Base-by-base conservation (phyloP, 2,888 invertebrate genomes). In the Horisme vitalbata region DNA sequence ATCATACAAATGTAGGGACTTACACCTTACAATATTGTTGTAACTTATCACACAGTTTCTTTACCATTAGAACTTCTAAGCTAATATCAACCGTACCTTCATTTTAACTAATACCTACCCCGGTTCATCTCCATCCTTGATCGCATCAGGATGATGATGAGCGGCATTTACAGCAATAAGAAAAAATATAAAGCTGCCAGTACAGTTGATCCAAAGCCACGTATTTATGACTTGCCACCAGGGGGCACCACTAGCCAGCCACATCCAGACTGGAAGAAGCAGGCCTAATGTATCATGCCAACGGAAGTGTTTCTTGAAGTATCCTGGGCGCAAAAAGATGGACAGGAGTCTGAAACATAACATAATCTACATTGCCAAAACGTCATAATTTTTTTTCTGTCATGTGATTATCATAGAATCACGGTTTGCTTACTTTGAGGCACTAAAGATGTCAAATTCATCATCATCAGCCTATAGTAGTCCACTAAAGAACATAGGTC, bases 141-240 rank as follows among this genome's bases (percentile, higher is more conserved):
- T 94, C 33, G 94, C 92, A 41, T 93, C 91, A 0, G 95, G 95
- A 75, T 96, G 95, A 71, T 96, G 96, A 79, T 96, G 96, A 0
- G 93, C 95, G 3, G 95, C 95, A 67, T 93, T 95, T 1, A 94
- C 61, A 1, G 94, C 95, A 51, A 95, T 92, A 0, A 86, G 61
- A 2, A 82, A 87, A 68, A 96, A 94, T 1, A 90, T 65, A 21
- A 93, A 90, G 59, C 95, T 94, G 0, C 80, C 87, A 0, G 90
- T 70, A 10, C 91, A 62, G n/a, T 91, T 65, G 8, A 93, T 90
- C 58, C 91, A 75, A 0, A 93, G 48, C 93, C 94, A 95, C 63
- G 82, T 79, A 8, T 71, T 53, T 0, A 92, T 1, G 0, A 83
- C 85, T 2, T 77, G 63, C 8, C 65, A 57, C 0, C 77, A 53